Conservation (phyloP, 1,140 invertebrate genomes). For the Drosophila elegans region DNA sequence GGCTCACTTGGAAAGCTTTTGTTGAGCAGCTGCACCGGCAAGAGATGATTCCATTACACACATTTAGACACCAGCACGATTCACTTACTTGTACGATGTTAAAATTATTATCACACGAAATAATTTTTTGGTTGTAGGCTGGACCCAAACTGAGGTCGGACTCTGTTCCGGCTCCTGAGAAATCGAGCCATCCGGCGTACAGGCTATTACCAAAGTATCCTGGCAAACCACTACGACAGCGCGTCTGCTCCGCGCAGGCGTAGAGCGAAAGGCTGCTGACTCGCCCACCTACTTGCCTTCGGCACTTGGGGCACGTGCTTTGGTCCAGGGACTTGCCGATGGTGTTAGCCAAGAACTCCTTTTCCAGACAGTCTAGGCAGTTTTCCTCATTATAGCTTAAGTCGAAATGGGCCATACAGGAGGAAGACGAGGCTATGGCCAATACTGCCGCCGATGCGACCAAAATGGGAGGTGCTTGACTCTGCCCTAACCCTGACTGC, state of each 20-base stretch:
- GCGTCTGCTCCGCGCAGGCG: conserved; percentile 51
- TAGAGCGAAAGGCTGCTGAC: conserved; percentile 69
- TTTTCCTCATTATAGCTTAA: conserved; percentile 63
- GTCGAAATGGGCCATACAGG: conserved; percentile 55
- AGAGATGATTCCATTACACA: background rate
- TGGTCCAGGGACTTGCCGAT: conserved; percentile 75
- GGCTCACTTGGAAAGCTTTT: conserved; percentile 68
- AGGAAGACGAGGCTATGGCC: conserved; percentile 49
- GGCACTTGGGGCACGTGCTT: conserved; percentile 68
- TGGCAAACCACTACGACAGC: conserved; percentile 73
- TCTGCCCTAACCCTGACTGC: conserved; percentile 13
- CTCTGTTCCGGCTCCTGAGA: conserved; percentile 5
- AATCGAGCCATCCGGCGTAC: conserved; percentile 51
- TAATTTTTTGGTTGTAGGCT: conserved; percentile 65
- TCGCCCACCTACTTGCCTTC: conserved; percentile 42
- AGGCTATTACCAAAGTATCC: conserved; percentile 53
- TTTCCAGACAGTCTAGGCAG: conserved; percentile 81
- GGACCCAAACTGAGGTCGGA: conserved; percentile 21
- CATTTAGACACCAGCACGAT: background rate
- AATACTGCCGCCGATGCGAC: conserved; percentile 59
- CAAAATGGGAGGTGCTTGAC: conserved; percentile 54
- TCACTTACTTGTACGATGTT: conserved; percentile 57
- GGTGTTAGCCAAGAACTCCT: conserved; percentile 80
- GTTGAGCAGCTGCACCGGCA: conserved; percentile 57
- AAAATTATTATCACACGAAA: conserved; percentile 77